These are phyloP conservation scores for Simalia tracyae DNA, from an alignment of 2,797 vertebrate genomes.

Conservation along the genomic window DNA sequence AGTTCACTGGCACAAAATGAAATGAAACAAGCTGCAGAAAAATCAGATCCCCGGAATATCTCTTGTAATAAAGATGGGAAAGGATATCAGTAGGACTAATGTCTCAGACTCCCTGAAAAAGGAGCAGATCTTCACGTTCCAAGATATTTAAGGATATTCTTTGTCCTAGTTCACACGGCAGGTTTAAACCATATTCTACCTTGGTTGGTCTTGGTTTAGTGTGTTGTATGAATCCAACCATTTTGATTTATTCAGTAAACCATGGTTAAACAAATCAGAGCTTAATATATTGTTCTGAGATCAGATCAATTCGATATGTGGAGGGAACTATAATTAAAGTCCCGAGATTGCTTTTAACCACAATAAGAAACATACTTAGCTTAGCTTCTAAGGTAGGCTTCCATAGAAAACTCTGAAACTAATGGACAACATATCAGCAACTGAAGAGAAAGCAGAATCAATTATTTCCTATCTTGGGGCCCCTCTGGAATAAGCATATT, in stretches of 20 bases:
- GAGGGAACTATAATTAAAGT: background rate
- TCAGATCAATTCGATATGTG: background rate
- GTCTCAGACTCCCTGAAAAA: conserved; percentile 1
- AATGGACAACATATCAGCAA: background rate
- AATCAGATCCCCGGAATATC: background rate
- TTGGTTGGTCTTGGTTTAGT: background rate
- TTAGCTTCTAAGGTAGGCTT: background rate
- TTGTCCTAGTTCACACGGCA: background rate
- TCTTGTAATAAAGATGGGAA: conserved; percentile 53
- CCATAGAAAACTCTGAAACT: background rate
- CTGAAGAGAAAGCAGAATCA: background rate
- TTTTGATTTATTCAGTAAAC: background rate
- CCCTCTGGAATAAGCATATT: background rate
- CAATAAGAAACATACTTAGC: background rate
- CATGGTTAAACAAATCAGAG: background rate
- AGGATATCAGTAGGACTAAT: background rate
- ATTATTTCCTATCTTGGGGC: background rate
- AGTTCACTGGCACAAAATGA: background rate
- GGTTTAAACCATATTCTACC: background rate
- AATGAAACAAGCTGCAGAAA: background rate
- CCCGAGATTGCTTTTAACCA: background rate
- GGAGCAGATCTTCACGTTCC: background rate
- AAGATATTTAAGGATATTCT: background rate
- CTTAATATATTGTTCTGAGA: background rate
- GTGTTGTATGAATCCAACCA: background rate